A percentile compares a stretch with the other conserved stretches of the same genome.
phyloP scores from a whole-genome alignment of 1,140 invertebrate genomes.

The Drosophila sp. region DNA sequence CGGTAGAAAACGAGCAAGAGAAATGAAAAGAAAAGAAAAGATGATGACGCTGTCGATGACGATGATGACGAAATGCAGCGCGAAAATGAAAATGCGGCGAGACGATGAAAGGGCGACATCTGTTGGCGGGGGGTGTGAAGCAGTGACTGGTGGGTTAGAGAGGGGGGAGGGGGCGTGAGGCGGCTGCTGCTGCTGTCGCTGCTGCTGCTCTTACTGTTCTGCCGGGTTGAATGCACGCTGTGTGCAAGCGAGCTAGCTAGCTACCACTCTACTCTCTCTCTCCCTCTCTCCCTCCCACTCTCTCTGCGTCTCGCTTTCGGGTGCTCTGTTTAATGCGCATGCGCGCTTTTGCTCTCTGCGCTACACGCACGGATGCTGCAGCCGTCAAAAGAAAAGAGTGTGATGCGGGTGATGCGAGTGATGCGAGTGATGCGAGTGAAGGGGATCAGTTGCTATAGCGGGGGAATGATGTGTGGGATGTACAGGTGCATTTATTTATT shows the following conservation, averaged over 20 bases:
- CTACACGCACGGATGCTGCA: constrained; percentile 49
- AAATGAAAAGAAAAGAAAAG: constrained; percentile 36
- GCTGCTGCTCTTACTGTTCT: constrained; percentile 43
- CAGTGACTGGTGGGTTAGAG: constrained; percentile 15
- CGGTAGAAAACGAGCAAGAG: constrained; percentile 45
- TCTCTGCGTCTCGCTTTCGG: constrained; percentile 22
- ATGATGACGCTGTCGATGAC: constrained; percentile 23
- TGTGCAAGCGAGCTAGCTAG: constrained; percentile 45
- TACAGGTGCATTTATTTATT: constrained; percentile 82
- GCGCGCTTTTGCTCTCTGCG: not conserved
- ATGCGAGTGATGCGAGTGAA: not conserved
- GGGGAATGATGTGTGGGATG: no score
- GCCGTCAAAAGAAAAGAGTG: not conserved
- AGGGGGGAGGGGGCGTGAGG: constrained; percentile 41
- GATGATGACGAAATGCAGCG: constrained; percentile 44
- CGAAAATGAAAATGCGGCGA: constrained; percentile 49
- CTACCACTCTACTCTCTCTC: constrained; percentile 33
- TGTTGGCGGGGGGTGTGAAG: not conserved
- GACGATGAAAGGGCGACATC: constrained; percentile 27
- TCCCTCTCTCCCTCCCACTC: not conserved
- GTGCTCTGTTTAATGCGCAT: constrained; percentile 24
- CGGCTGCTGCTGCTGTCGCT: constrained; percentile 21
- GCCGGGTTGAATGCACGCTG: constrained; percentile 77
- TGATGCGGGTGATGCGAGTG: not conserved
- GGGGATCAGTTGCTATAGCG: not conserved